phyloP scores from a whole-genome alignment of 1,140 invertebrate species.

The Eurosta solidaginis region DNA sequence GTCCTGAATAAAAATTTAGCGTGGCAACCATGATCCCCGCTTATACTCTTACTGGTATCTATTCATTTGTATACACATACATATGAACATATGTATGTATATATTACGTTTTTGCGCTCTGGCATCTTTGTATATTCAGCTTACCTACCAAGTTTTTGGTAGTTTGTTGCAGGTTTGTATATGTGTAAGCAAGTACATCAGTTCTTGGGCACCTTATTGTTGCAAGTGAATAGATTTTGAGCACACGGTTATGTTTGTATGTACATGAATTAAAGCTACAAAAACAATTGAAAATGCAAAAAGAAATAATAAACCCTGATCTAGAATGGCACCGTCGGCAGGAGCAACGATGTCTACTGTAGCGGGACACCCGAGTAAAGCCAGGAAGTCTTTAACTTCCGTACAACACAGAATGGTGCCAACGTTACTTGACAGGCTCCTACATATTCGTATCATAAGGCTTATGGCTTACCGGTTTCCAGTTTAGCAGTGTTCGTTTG shows the following conservation, averaged over 20 bases:
- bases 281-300: neutral
- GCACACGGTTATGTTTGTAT: neutral
- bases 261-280: neutral
- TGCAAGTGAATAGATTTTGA: neutral
- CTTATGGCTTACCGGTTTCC: neutral
- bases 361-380: neutral
- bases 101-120: neutral
- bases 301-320: conserved; percentile 15
- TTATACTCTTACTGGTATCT: neutral
- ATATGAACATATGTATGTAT: neutral
- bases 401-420: conserved; percentile 8
- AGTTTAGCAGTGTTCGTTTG: neutral
- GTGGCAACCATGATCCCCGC: too few species aligned
- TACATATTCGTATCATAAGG: neutral
- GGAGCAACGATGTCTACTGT: neutral
- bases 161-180: neutral
- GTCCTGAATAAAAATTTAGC: too few species aligned
- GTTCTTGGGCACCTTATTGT: conserved; percentile 12
- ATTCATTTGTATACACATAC: neutral
- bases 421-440: neutral
- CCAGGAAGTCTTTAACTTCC: conserved; percentile 22
- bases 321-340: neutral
- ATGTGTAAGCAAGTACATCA: neutral
- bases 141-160: neutral
- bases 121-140: neutral